These are phyloP conservation scores for Aphidius ervi DNA, from an alignment of 1,140 invertebrate species.

Conservation along the genomic window DNA sequence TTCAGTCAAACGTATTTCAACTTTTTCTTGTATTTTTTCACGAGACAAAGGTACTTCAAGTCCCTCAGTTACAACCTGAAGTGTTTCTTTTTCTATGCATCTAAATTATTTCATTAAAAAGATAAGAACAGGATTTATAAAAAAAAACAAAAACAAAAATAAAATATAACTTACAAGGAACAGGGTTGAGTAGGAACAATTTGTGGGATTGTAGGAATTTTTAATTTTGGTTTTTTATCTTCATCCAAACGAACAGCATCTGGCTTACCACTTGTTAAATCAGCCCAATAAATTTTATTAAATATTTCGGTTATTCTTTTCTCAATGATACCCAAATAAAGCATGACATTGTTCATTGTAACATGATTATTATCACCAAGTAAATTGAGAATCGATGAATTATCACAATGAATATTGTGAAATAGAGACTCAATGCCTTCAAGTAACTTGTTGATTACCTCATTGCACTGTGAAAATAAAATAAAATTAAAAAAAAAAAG, in stretches of 20 bases:
- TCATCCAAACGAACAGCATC: slow-evolving; percentile 37
- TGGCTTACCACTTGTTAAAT: slow-evolving; percentile 40
- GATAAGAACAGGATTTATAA: neutral
- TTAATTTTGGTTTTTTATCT: slow-evolving; percentile 39
- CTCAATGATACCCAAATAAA: slow-evolving; percentile 71
- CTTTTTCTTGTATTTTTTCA: slow-evolving; percentile 43
- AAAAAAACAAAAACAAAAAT: neutral
- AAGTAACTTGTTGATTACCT: slow-evolving; percentile 53
- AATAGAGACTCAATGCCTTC: slow-evolving; percentile 59
- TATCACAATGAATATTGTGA: slow-evolving; percentile 60
- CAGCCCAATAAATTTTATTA: slow-evolving; percentile 52
- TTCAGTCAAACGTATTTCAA: slow-evolving; percentile 39
- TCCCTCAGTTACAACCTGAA: slow-evolving; percentile 52
- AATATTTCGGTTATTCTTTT: slow-evolving; percentile 57
- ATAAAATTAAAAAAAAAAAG: slow-evolving; percentile 7
- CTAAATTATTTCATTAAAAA: slow-evolving; percentile 28
- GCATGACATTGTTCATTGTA: slow-evolving; percentile 66
- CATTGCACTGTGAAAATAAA: slow-evolving; percentile 41
- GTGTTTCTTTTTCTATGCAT: slow-evolving; percentile 54
- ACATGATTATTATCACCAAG: slow-evolving; percentile 63
- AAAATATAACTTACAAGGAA: slow-evolving; percentile 41
- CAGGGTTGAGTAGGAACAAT: slow-evolving; percentile 48
- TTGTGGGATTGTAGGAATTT: slow-evolving; percentile 30
- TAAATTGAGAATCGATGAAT: slow-evolving; percentile 65
- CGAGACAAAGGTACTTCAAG: slow-evolving; percentile 46